These are phyloP conservation scores for Pammene aurita DNA, from an alignment of 2,888 invertebrate species.

Conservation along the genomic window DNA sequence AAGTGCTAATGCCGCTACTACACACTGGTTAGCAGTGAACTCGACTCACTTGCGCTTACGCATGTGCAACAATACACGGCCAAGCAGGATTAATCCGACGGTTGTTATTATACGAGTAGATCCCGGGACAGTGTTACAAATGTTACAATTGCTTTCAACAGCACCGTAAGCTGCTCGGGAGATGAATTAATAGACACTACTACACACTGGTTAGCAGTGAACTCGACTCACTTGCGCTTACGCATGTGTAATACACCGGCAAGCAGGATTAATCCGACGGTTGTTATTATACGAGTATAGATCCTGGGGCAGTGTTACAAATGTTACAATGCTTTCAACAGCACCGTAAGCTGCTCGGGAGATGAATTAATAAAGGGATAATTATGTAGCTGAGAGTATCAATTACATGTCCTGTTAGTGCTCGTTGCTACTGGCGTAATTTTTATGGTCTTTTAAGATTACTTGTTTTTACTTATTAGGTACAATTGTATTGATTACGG, in stretches of 20 bases:
- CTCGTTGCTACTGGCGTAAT: not conserved
- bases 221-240: not conserved
- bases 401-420: slow-evolving; percentile 27
- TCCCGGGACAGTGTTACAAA: slow-evolving; percentile 30
- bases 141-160: slow-evolving; percentile 25
- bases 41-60: not conserved
- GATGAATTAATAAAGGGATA: slow-evolving; percentile 34
- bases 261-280: slow-evolving; percentile 14
- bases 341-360: slow-evolving; percentile 9
- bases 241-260: not conserved
- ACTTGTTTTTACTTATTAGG: not conserved
- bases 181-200: slow-evolving; percentile 19
- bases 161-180: slow-evolving; percentile 9
- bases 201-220: not conserved
- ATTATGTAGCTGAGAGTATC: slow-evolving; percentile 18
- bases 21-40: not conserved
- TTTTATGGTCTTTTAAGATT: not conserved
- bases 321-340: slow-evolving; percentile 26
- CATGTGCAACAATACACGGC: not conserved
- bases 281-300: slow-evolving; percentile 21
- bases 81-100: slow-evolving; percentile 13
- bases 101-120: slow-evolving; percentile 23
- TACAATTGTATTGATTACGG: not conserved
- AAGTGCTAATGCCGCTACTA: not conserved
- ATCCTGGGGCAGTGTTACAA: slow-evolving; percentile 31